A percentile compares a stretch with the other conserved stretches of the same genome.
phyloP scores from a whole-genome alignment of 2,113 vertebrate genomes.

The Camelus dromedarius region DNA sequence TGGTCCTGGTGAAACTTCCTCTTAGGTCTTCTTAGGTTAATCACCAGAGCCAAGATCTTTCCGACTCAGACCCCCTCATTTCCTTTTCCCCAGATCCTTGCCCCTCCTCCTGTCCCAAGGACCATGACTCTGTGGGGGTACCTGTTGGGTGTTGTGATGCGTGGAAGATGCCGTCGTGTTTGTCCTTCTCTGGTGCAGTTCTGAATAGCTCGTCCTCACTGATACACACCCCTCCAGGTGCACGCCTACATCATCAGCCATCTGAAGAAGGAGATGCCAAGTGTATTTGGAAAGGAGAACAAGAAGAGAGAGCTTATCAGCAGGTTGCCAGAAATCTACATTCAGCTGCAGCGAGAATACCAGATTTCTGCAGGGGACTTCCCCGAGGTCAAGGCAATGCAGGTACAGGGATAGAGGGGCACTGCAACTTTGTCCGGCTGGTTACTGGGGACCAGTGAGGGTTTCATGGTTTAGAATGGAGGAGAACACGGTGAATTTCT shows the following conservation, averaged over 20 bases:
- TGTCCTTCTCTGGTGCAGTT: neutral
- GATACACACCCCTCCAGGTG: constrained; percentile 88
- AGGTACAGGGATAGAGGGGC: constrained; percentile 87
- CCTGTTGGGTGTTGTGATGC: neutral
- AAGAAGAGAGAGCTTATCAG: constrained; percentile 97
- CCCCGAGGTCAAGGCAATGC: constrained; percentile 96
- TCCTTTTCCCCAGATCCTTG: neutral
- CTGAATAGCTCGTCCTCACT: constrained; percentile 43
- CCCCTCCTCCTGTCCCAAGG: neutral
- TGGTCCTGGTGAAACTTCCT: neutral
- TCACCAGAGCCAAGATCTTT: neutral
- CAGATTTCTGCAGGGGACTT: constrained; percentile 98
- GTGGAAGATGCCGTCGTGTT: neutral
- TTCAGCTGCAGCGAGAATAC: constrained; percentile 94
- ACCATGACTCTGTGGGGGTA: neutral
- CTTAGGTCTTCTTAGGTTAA: neutral
- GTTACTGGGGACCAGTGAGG: accelerated
- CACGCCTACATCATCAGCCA: constrained; percentile 98
- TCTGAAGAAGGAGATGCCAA: constrained; percentile 98
- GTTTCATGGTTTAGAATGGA: neutral
- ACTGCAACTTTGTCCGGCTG: neutral
- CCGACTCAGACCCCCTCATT: neutral
- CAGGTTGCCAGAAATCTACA: constrained; percentile 95
- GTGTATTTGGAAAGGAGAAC: constrained; percentile 96
- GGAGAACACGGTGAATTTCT: neutral